Evolutionary conservation across 2,888 invertebrate genomes (phyloP).

Genomic region (Pyrrhosoma nymphula): DNA sequence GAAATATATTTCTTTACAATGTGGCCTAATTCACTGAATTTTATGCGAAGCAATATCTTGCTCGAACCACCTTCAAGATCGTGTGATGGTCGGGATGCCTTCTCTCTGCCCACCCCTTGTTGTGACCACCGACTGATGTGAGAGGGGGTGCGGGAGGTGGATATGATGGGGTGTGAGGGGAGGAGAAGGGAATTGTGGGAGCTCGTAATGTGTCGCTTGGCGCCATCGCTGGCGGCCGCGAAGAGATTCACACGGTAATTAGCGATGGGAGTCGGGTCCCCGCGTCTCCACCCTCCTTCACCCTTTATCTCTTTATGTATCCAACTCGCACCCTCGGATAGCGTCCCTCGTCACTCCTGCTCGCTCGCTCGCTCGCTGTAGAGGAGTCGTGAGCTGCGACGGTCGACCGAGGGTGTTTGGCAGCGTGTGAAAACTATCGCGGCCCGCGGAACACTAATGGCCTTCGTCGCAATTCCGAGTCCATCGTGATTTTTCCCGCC

Average conservation of each 20-base stretch:
- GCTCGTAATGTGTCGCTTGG: background rate
- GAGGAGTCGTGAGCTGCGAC: too few species aligned
- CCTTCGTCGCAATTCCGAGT: too few species aligned
- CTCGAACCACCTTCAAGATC: background rate
- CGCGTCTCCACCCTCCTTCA: constrained; percentile 9
- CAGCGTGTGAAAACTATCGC: background rate
- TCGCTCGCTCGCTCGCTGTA: too few species aligned
- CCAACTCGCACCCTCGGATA: background rate
- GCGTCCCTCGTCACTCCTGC: background rate
- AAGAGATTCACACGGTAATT: constrained; percentile 51
- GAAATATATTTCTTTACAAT: too few species aligned
- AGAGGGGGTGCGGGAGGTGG: background rate
- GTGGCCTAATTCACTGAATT: too few species aligned
- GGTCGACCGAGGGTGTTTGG: too few species aligned
- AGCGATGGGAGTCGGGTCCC: background rate
- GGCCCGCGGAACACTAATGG: background rate
- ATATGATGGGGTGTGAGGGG: background rate
- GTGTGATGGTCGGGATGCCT: too few species aligned
- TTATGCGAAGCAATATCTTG: too few species aligned
- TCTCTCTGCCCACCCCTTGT: too few species aligned
- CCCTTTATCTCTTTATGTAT: constrained; percentile 30
- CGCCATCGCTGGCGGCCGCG: background rate
- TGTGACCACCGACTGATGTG: too few species aligned
- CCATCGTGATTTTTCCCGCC: too few species aligned
- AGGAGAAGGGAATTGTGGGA: background rate